Evolutionary conservation across 2,888 invertebrate species (phyloP).

Genomic region (Panzeria rudis): DNA sequence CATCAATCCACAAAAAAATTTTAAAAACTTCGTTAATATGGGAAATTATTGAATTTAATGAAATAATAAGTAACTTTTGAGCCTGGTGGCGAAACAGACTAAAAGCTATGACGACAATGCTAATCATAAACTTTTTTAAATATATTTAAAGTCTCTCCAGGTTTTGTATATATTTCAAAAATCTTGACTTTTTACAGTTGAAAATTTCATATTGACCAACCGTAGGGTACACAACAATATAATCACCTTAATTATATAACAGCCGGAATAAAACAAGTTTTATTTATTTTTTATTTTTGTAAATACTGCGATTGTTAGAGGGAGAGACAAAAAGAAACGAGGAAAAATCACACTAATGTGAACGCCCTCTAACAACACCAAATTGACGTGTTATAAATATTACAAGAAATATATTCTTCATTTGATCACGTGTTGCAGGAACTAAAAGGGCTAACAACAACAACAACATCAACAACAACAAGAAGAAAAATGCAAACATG

Average conservation of each 20-base stretch:
- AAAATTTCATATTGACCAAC: not conserved
- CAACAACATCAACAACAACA: not conserved
- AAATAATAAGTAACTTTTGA: too few relatives aligned
- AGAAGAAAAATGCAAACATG: slow-evolving; percentile 9
- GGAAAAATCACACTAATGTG: slow-evolving; percentile 56
- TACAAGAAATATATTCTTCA: slow-evolving; percentile 29
- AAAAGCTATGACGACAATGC: too few relatives aligned
- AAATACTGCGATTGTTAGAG: not conserved
- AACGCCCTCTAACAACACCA: slow-evolving; percentile 71
- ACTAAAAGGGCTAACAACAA: slow-evolving; percentile 4
- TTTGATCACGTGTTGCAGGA: slow-evolving; percentile 41
- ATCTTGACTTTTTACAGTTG: too few relatives aligned
- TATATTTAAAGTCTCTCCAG: too few relatives aligned
- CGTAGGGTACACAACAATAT: slow-evolving; percentile 21
- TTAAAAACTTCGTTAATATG: too few relatives aligned
- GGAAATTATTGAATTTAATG: too few relatives aligned
- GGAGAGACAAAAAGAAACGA: not conserved
- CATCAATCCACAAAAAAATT: too few relatives aligned
- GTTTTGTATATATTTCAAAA: too few relatives aligned
- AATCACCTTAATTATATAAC: slow-evolving; percentile 18
- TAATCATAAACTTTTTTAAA: too few relatives aligned
- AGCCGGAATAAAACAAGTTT: not conserved
- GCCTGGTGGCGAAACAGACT: too few relatives aligned
- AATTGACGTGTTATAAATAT: slow-evolving; percentile 65
- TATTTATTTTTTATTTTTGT: not conserved